Evolutionary conservation across 2,888 invertebrate species (phyloP).

Genomic region (Pilophorus perplexus): DNA sequence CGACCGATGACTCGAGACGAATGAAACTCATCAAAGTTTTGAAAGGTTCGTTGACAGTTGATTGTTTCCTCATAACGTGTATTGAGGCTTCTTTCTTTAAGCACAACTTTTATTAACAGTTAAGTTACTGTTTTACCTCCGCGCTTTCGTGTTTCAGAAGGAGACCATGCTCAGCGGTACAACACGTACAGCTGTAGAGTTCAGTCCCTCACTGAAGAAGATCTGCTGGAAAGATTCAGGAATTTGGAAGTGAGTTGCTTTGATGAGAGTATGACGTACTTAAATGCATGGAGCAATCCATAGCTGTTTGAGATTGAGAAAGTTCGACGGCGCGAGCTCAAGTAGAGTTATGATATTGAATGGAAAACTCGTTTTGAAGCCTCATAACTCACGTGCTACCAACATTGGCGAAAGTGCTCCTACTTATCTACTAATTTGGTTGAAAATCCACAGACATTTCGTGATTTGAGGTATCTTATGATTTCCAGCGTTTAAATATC

Average conservation of each 20-base stretch:
- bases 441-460: neutral
- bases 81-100: too few species aligned
- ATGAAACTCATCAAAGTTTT: neutral
- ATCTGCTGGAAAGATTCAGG: slow-evolving; percentile 26
- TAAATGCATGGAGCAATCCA: neutral
- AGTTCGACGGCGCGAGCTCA: too few species aligned
- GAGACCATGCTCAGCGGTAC: neutral
- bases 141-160: too few species aligned
- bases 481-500: neutral
- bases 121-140: too few species aligned
- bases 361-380: too few species aligned
- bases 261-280: neutral
- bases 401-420: too few species aligned
- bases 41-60: neutral
- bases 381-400: too few species aligned
- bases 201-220: slow-evolving; percentile 6
- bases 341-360: too few species aligned
- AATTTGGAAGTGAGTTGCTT: slow-evolving; percentile 20
- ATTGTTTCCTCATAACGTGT: too few species aligned
- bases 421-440: too few species aligned
- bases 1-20: neutral
- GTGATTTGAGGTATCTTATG: neutral
- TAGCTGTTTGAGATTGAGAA: too few species aligned
- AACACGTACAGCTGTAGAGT: neutral
- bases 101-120: too few species aligned